These are phyloP conservation scores for Sebastes jordani DNA, from an alignment of 2,797 vertebrate genomes.

Conservation along the genomic window DNA sequence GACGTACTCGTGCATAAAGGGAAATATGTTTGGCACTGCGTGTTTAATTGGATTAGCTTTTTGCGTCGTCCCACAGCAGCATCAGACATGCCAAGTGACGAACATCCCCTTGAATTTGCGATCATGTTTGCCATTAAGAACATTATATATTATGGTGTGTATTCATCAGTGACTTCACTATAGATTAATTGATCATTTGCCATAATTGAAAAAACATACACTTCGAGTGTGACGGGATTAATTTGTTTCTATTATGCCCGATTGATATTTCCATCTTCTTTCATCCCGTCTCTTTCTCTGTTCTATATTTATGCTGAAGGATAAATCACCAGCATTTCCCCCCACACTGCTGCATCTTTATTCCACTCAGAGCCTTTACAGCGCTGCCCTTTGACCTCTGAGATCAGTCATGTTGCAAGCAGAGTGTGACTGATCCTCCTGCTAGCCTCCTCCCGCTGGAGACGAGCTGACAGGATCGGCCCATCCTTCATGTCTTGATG, in stretches of 20 bases:
- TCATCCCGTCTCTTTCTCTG: background rate
- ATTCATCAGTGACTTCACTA: constrained; percentile 16
- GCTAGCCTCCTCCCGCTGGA: background rate
- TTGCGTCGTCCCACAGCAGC: background rate
- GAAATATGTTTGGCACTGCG: background rate
- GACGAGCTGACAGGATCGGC: constrained; percentile 23
- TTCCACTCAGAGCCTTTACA: constrained; percentile 23
- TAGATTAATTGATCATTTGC: constrained; percentile 48
- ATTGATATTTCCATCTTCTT: constrained; percentile 44
- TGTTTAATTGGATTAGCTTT: constrained; percentile 16
- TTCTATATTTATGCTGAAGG: background rate
- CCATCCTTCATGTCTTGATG: constrained; percentile 32
- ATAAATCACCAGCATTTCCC: constrained; percentile 11
- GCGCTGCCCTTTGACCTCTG: constrained; percentile 48
- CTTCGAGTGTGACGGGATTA: constrained; percentile 7
- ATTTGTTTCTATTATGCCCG: constrained; percentile 42
- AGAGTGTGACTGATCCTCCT: constrained; percentile 43
- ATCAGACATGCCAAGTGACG: background rate
- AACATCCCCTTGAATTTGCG: background rate
- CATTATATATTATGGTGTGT: constrained; percentile 6
- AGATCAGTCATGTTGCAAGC: constrained; percentile 41
- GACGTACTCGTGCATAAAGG: background rate
- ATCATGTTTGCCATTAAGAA: constrained; percentile 15
- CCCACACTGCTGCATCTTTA: constrained; percentile 27
- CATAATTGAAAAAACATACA: constrained; percentile 46